These are phyloP conservation scores for Astur gentilis DNA, from an alignment of 2,113 vertebrate genomes.

Conservation along the genomic window DNA sequence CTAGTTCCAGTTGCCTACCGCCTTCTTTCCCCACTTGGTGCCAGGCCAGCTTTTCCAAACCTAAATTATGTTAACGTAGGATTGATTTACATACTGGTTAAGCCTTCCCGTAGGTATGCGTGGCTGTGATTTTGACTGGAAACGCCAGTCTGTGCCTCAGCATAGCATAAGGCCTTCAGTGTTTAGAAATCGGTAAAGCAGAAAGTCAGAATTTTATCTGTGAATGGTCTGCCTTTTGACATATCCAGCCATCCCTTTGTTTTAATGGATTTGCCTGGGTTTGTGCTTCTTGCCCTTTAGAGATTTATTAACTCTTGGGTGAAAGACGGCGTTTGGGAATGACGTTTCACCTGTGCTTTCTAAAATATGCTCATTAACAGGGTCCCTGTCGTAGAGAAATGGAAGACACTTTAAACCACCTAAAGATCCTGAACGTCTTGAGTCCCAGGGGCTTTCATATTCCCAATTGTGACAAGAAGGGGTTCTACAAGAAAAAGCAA, in stretches of 20 bases:
- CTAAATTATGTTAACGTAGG: not conserved
- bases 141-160: not conserved
- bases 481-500: conserved; percentile 98
- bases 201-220: not conserved
- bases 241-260: not conserved
- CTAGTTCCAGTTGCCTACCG: not conserved
- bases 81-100: not conserved
- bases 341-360: not conserved
- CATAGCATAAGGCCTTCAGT: not conserved
- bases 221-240: not conserved
- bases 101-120: not conserved
- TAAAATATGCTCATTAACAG: conserved; percentile 59
- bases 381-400: conserved; percentile 94
- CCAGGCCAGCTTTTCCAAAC: not conserved
- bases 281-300: not conserved
- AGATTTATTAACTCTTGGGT: not conserved
- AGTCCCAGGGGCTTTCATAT: conserved; percentile 88
- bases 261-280: not conserved
- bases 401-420: conserved; percentile 85
- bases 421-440: conserved; percentile 87
- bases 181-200: not conserved
- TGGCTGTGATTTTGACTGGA: not conserved
- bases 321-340: not conserved
- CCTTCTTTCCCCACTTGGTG: not conserved
- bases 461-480: conserved; percentile 96